Evolutionary conservation across 2,888 invertebrate species (phyloP), one percentile per base, ranked within the genome.

Genomic region (Iphiclides podalirius): DNA sequence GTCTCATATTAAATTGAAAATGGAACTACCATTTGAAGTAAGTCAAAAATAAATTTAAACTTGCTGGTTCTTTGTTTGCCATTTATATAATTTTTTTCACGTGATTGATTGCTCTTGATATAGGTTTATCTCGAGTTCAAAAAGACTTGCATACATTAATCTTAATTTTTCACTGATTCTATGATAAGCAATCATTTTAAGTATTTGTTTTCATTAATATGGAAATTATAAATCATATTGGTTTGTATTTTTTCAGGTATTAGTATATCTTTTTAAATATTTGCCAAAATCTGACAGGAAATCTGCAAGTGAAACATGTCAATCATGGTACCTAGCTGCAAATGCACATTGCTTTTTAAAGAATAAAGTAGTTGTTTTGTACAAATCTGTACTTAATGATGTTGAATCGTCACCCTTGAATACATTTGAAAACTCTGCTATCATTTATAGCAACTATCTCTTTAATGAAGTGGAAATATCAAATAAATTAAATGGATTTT

Each of bases 291-390:
- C 92, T 1, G 94, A 94, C 67, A 81, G 92, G 58, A 90, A 92
- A 70, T 83, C 90, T 37, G 93, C 93, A 28, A 91, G 93, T 57
- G 84, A 92, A 58, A 92, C 93, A 15, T 93, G 92, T 67, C 87
- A 75, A 12, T 79, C 89, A 0, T 94, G 94, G 94, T 91, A 92
- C 55, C 88, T 91, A 53, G 94, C 94, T 9, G 90, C 93, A 4
- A 90, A 92, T 61, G 91, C 93, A 62, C 86, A 90, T 54, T 89
- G 90, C 53, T 90, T 91, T 59, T 71, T 89, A 51, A 90, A 90
- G 63, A 80, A 79, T 47, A 89, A 91, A 72, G 75, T 86, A 20
- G 79, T 90, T 37, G 70, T 89, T 28, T 82, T 90, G 51, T 85
- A 79, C 52, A 88, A 84, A 68, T 67, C 85, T 52, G 62, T 72